Evolutionary conservation across 2,888 invertebrate species (phyloP), one percentile per base, ranked within the genome.

Genomic region (Schizotus pectinicornis): DNA sequence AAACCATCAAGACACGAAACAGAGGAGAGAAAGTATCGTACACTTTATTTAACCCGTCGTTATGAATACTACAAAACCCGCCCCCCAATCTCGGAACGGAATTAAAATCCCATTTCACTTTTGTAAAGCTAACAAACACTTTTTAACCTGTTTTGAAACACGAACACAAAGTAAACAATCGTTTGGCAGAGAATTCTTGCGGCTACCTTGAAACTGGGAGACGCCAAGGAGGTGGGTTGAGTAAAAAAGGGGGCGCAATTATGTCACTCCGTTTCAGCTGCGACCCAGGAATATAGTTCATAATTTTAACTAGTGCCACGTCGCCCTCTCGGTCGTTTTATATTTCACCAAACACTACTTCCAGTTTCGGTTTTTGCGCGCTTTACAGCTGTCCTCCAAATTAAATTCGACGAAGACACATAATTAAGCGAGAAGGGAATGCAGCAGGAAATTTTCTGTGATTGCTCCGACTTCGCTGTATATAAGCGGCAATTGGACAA

Each of bases 251-350:
- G 53, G 32, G 7, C 6, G 52, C 46, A 52, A 58, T 52, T 53
- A 58, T 36, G 53, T 58, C 57, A 58, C 46, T 58, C 57, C 42
- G 41, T n/a, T 34, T 41, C 52, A 58, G 48, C 48, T 57, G 56
- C 45, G 22, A 32, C 35, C 50, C 31, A 8, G 54, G 13, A n/a
- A n/a, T 22, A 22, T 39, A 50, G 49, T 50, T 56, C 56, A 56
- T 56, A 56, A 56, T 49, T 56, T 49, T 50, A 56, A 49, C 56
- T 42, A 50, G 48, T 48, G 35, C 32, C 32, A 47, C 31, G 54
- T 54, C 41, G 33, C 6, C 31, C 43, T 50, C 42, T 55, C 55
- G 41, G 14, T 39, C 39, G 47, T 54, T 55, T 49, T 36, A 49
- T 6, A 3, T 55, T 49, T 47, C 53, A 37, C 9, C 38, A 14